phyloP scores from a whole-genome alignment of 2,113 vertebrate species.

The Promerops cafer region DNA sequence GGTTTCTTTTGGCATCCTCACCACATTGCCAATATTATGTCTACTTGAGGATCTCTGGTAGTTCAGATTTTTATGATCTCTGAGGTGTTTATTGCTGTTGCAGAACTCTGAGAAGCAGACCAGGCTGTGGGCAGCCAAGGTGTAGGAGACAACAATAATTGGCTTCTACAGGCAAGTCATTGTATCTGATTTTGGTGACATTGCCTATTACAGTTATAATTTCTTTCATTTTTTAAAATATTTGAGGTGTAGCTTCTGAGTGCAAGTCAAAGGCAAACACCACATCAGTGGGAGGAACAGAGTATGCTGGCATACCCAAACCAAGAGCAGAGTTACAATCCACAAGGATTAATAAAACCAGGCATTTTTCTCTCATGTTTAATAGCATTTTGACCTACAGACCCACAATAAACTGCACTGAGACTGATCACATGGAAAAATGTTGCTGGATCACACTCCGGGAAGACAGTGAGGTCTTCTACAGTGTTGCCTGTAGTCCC shows the following conservation, averaged over 20 bases:
- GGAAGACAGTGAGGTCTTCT: background rate
- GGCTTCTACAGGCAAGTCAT: conserved; percentile 20
- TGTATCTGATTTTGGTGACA: background rate
- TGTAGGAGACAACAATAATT: conserved; percentile 23
- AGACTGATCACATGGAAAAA: background rate
- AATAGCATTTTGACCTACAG: background rate
- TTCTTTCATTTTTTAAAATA: conserved; percentile 45
- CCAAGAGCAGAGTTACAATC: background rate
- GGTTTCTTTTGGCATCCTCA: conserved; percentile 58
- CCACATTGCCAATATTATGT: conserved; percentile 32
- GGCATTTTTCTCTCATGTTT: background rate
- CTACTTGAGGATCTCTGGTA: background rate
- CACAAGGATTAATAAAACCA: background rate
- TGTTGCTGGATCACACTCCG: background rate
- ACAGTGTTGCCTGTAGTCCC: background rate
- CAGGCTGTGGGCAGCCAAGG: background rate
- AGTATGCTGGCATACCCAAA: conserved; percentile 28
- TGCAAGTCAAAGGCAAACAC: conserved; percentile 57
- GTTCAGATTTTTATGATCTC: background rate
- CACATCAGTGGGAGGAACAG: conserved; percentile 38
- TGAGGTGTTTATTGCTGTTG: background rate
- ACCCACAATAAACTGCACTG: background rate
- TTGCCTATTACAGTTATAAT: background rate
- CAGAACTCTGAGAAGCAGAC: conserved; percentile 55
- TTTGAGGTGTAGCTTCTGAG: background rate